Percentiles rank a stretch among this genome's conserved stretches.
phyloP scores from a whole-genome alignment of 2,888 invertebrate genomes.

The Conus canariensis region DNA sequence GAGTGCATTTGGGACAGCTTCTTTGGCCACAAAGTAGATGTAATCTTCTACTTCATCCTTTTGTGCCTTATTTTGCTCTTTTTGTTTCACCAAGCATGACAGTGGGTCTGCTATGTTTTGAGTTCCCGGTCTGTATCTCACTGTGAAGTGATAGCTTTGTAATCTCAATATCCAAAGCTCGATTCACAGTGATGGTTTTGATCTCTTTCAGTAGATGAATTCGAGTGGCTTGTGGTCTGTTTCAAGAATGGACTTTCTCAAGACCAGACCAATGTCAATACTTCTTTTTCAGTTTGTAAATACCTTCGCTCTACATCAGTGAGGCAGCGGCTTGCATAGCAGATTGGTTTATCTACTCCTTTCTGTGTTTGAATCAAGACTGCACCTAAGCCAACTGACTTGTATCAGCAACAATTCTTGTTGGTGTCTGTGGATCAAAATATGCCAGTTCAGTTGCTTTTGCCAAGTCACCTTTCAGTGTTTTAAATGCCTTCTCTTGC shows the following conservation, averaged over 20 bases:
- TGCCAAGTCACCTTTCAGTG: neutral
- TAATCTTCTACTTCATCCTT: no score
- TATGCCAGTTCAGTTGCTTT: neutral
- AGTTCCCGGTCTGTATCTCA: no score
- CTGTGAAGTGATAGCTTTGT: neutral
- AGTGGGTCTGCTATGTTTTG: no score
- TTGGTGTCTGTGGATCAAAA: neutral
- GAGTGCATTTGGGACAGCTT: no score
- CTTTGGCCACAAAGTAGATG: no score
- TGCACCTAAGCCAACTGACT: neutral
- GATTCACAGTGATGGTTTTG: neutral
- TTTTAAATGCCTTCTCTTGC: neutral
- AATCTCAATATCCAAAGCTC: neutral
- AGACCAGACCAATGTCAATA: neutral
- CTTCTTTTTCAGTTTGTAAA: neutral
- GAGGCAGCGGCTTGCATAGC: neutral
- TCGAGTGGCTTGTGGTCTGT: neutral
- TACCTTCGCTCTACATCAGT: neutral
- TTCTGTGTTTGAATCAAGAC: neutral
- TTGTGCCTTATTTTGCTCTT: no score
- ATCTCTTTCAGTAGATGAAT: neutral
- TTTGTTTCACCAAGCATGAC: no score
- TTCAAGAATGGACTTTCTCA: neutral
- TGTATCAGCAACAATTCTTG: neutral
- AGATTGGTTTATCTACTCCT: neutral